phyloP scores from a whole-genome alignment of 2,797 vertebrate genomes.

The Gambelia wislizenii region DNA sequence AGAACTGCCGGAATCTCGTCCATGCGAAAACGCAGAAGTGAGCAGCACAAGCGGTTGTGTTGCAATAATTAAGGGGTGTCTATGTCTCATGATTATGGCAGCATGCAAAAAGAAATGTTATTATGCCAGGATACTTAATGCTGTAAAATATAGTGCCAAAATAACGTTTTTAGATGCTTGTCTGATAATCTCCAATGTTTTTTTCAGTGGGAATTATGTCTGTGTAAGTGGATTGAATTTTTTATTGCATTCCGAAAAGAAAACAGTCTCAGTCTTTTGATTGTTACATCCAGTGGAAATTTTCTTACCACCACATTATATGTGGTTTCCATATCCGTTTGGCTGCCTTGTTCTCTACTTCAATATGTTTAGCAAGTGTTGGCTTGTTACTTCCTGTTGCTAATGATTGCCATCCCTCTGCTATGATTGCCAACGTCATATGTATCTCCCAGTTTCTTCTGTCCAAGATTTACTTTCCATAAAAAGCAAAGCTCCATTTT shows the following conservation, averaged over 20 bases:
- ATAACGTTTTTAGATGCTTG: too few species aligned
- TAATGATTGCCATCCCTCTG: not conserved
- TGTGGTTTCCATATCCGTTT: constrained; percentile 24
- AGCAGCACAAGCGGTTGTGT: too few species aligned
- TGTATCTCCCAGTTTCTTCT: constrained; percentile 1
- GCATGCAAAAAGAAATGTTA: too few species aligned
- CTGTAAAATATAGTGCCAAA: too few species aligned
- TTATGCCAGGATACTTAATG: too few species aligned
- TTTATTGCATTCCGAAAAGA: constrained; percentile 7
- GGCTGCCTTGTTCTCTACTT: constrained; percentile 15
- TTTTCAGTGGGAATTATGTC: constrained; percentile 10
- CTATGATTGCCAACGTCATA: not conserved
- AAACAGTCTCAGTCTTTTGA: not conserved
- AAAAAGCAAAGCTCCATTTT: constrained; percentile 29
- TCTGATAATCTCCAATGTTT: too few species aligned
- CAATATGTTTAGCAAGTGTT: constrained; percentile 36
- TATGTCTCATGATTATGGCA: too few species aligned
- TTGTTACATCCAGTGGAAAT: constrained; percentile 26
- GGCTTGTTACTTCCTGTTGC: constrained; percentile 32
- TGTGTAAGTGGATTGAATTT: constrained; percentile 15
- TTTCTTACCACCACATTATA: constrained; percentile 43
- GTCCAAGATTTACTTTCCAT: constrained; percentile 27
- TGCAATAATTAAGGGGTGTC: too few species aligned
- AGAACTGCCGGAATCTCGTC: too few species aligned
- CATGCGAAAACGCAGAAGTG: too few species aligned